Base-by-base conservation (phyloP, 2,113 vertebrate species). In the Sclerurus mexicanus region DNA sequence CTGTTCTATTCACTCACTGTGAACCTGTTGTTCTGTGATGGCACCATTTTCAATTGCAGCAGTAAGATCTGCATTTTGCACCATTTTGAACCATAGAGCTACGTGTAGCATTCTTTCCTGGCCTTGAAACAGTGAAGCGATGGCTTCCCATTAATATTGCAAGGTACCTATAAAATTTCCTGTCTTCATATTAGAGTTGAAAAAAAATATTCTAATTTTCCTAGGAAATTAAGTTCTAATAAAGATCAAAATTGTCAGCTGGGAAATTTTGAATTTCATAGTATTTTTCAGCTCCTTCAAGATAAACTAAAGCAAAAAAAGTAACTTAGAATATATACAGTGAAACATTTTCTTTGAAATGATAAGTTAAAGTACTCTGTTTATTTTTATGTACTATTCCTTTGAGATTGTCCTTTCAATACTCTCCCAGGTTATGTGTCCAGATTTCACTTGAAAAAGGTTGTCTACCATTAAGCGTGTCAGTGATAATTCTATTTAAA, bases 31-130 rank as follows among this genome's bases (percentile, higher is more conserved):
- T 85, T 99, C 99, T 44, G 95, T 97, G 28, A 99, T 90, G n/a
- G 97, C 67, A 30, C 98, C 98, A 8, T 98, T 95, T 85, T 98
- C 97, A 82, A 98, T 97, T 39, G 98, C 98, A 39, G 98, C 98
- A 13, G 98, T 99, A 86, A 98, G 60, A n/a, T 99, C 98, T 20
- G 97, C 98, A 12, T 99, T 99, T 91, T 97, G 96, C 92, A 56
- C 30, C 53, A 56, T 21, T 56, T 33, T 33, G 55, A 73, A 12
- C 31, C 50, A 25, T 6, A 40, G 49, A 72, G 20, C 10, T 73
- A 6, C 1, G 6, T 42, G 50, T 37, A 50, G 15, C 21, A 35
- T 56, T 21, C 98, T 93, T 98, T 97, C 86, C 98, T 97, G n/a
- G 98, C 98, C 98, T 99, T 90, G 42, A 60, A 75, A 39, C 20